Evolutionary conservation across 2,888 invertebrate species (phyloP).

Genomic region (Archips crataeganus): DNA sequence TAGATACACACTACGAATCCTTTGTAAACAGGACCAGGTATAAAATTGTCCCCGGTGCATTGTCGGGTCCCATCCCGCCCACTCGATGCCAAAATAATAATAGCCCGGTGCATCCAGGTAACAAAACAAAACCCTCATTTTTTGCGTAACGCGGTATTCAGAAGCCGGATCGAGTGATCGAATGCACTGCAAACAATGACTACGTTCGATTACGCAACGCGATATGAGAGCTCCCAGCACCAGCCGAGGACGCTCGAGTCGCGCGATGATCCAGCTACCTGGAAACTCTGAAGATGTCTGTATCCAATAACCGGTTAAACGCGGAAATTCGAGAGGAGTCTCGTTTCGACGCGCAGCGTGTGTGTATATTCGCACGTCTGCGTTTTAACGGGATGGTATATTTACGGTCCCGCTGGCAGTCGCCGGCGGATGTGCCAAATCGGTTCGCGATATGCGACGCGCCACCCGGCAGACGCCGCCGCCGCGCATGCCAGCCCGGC

Average conservation of each 20-base stretch:
- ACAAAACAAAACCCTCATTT: slow-evolving; percentile 68
- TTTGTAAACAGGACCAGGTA: slow-evolving; percentile 82
- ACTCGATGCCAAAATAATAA: slow-evolving; percentile 76
- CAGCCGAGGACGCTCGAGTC: slow-evolving; percentile 36
- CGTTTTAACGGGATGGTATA: slow-evolving; percentile 70
- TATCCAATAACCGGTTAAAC: slow-evolving; percentile 51
- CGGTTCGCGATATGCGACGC: slow-evolving; percentile 70
- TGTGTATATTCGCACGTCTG: slow-evolving; percentile 56
- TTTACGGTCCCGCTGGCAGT: slow-evolving; percentile 76
- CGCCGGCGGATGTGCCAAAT: slow-evolving; percentile 84
- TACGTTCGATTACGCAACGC: slow-evolving; percentile 65
- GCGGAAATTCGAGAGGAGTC: slow-evolving; percentile 50
- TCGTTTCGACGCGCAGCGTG: slow-evolving; percentile 57
- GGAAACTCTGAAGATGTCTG: slow-evolving; percentile 48
- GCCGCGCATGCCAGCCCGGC: slow-evolving; percentile 79
- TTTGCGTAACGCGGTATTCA: slow-evolving; percentile 77
- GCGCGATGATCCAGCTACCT: slow-evolving; percentile 48
- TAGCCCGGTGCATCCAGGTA: slow-evolving; percentile 73
- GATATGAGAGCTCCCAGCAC: slow-evolving; percentile 50
- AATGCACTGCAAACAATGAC: slow-evolving; percentile 70
- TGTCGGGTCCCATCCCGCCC: slow-evolving; percentile 72
- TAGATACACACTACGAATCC: slow-evolving; percentile 59
- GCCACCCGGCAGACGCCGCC: slow-evolving; percentile 82
- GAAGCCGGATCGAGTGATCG: slow-evolving; percentile 69
- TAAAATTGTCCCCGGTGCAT: slow-evolving; percentile 70